phyloP scores from a whole-genome alignment of 2,888 invertebrate genomes.

The Sceliomorpha sp. region DNA sequence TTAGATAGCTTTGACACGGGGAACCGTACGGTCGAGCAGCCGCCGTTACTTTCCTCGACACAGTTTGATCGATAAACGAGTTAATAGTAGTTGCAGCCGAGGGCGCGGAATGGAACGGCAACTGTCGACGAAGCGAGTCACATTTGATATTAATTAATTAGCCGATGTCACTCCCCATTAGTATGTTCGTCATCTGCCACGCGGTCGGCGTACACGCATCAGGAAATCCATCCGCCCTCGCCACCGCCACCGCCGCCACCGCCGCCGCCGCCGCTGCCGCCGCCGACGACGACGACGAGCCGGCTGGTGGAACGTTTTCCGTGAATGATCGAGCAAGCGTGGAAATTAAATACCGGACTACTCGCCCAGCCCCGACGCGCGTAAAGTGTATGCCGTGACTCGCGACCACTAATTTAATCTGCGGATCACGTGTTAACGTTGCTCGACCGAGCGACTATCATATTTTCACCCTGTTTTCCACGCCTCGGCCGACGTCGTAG shows the following conservation, averaged over 20 bases:
- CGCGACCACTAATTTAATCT: constrained; percentile 27
- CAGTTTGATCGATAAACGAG: constrained; percentile 27
- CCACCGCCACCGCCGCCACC: no score
- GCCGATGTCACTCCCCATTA: constrained; percentile 69
- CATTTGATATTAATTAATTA: constrained; percentile 74
- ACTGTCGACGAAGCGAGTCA: constrained; percentile 56
- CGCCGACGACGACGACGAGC: neutral
- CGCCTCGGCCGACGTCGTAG: constrained; percentile 3
- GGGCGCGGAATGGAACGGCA: constrained; percentile 35
- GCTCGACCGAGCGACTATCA: constrained; percentile 6
- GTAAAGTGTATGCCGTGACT: constrained; percentile 19
- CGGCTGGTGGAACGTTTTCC: constrained; percentile 46
- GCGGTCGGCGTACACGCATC: constrained; percentile 48
- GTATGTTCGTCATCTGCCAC: constrained; percentile 68
- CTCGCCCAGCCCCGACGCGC: constrained; percentile 13
- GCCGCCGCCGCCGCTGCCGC: neutral
- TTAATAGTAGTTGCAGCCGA: constrained; percentile 47
- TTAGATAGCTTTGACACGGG: constrained; percentile 42
- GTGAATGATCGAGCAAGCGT: constrained; percentile 35
- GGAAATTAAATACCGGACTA: constrained; percentile 41
- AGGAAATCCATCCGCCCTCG: constrained; percentile 21
- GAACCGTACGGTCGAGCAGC: constrained; percentile 22
- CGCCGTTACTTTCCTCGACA: constrained; percentile 1
- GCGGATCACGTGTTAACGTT: constrained; percentile 22
- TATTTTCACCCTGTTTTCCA: constrained; percentile 16